A percentile compares a stretch with the other conserved stretches of the same genome.
These are phyloP conservation scores for Chalcosyrphus nemorum DNA, from an alignment of 2,888 invertebrate species.

Conservation along the genomic window DNA sequence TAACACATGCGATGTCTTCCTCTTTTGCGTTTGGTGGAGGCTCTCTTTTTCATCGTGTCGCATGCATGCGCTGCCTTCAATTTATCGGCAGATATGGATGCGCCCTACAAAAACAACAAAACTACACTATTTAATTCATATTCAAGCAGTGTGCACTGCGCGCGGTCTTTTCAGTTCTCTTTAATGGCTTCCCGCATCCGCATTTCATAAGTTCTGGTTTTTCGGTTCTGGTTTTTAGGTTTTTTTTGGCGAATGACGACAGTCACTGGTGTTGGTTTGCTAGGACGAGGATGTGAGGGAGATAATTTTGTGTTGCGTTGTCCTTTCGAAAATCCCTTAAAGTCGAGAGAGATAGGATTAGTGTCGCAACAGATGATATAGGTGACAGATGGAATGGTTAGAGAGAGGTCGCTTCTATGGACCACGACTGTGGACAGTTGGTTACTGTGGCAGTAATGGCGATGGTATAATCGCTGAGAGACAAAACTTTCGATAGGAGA, in stretches of 20 bases:
- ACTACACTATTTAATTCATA: conserved; percentile 71
- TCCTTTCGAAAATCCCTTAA: conserved; percentile 49
- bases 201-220: conserved; percentile 52
- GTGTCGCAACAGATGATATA: conserved; percentile 59
- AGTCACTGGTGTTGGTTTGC: background rate
- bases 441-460: background rate
- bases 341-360: conserved; percentile 34
- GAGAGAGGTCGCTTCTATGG: background rate
- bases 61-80: conserved; percentile 45
- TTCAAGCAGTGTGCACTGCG: conserved; percentile 53
- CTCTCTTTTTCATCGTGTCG: conserved; percentile 6
- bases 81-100: conserved; percentile 55
- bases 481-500: conserved; percentile 41
- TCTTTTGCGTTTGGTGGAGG: background rate
- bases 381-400: conserved; percentile 34
- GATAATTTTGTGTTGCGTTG: conserved; percentile 20
- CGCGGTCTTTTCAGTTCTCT: conserved; percentile 56
- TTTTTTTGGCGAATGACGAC: conserved; percentile 9
- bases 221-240: background rate
- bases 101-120: conserved; percentile 38
- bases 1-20: conserved; percentile 55
- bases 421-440: background rate
- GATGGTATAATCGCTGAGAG: conserved; percentile 27
- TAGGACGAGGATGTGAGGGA: conserved; percentile 1
- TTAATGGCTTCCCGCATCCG: conserved; percentile 63